Evolutionary conservation across 2,113 vertebrate species (phyloP), one percentile per base, ranked within the genome.

Genomic region (Heterochromis multidens): DNA sequence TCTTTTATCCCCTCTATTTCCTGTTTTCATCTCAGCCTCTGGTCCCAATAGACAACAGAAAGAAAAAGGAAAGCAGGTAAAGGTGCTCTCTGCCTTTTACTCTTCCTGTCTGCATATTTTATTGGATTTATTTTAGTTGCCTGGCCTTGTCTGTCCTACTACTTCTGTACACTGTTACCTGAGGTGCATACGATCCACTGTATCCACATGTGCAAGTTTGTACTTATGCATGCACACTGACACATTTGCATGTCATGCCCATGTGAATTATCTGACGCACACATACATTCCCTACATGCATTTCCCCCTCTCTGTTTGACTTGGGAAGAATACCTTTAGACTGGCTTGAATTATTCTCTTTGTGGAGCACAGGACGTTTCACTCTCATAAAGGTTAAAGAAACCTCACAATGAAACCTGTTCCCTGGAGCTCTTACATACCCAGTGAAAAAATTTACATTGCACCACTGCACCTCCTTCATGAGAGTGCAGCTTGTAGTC

Each of bases 311-410:
- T 80, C 76, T 79, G 84, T 88, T 54, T 52, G 57, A 61, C 70
- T 90, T 86, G 65, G 77, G 84, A 70, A 74, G 77, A 74, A 83
- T 72, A 88, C 72, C 2, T 70, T 70, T 79, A 84, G 2, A 72
- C 63, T 46, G 37, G 67, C 40, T 60, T 94, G 59, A 95, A 94
- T 94, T 87, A 94, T 93, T 95, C 86, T 74, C 67, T 93, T 92
- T 93, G 88, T 91, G 81, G 58, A 89, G 70, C 81, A 77, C 33
- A 63, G 89, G 86, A 67, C 60, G 65, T 29, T 84, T 89, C 81
- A 72, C 74, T 88, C 83, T 78, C 33, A 40, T 49, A 91, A 85
- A 92, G 86, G 90, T 91, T 85, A 90, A 87, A 92, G 61, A 91
- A 92, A 90, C 83, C 80, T 90, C 83, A 29, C 35, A 85, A 35